Conservation (phyloP, 2,797 vertebrate species). For the Danio kyathit region DNA sequence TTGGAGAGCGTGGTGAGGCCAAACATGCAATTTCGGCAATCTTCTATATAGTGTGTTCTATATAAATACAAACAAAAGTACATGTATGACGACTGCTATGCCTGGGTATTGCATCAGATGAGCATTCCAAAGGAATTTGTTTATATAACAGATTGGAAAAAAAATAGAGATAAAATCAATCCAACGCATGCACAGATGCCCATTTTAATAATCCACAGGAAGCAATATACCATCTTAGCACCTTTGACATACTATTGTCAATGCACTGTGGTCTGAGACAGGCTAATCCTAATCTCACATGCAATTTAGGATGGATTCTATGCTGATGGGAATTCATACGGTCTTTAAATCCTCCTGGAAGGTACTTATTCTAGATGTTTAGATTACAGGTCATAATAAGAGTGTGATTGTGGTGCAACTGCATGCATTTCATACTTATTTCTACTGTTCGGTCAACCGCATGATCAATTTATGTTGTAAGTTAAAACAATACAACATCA, state of each 20-base stretch:
- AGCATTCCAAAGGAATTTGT: background rate
- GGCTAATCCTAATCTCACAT: background rate
- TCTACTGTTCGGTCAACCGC: background rate
- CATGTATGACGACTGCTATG: background rate
- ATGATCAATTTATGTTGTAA: no score
- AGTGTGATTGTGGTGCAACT: constrained; percentile 1
- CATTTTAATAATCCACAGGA: background rate
- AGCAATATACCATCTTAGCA: constrained; percentile 4
- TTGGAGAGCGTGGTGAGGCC: background rate
- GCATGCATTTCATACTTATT: background rate
- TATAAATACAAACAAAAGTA: background rate
- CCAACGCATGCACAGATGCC: background rate
- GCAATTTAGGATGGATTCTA: background rate
- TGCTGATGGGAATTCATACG: background rate
- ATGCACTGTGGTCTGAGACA: background rate
- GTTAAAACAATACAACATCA: no score
- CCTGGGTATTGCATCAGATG: background rate
- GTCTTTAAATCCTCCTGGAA: background rate
- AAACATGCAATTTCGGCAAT: background rate
- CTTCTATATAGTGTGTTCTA: background rate
- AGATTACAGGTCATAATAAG: background rate
- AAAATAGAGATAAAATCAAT: background rate
- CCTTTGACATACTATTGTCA: background rate
- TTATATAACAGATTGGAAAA: background rate
- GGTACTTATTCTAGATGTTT: background rate